Evolutionary conservation across 2,888 invertebrate genomes (phyloP).

Genomic region (Agrotis puta): DNA sequence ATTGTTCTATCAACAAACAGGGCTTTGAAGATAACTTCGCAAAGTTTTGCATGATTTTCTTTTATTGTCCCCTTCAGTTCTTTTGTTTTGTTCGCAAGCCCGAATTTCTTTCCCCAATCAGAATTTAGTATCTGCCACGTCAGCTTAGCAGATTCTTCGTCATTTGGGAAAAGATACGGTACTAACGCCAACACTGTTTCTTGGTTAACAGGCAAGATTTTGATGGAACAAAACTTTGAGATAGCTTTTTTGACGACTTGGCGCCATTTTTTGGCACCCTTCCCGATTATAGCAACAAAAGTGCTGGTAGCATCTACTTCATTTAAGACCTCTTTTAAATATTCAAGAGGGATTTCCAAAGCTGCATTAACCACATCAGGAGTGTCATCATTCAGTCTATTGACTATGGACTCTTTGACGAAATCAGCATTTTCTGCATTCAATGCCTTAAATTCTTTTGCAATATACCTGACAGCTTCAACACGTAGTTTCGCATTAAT

Average conservation of each 20-base stretch:
- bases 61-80: constrained; percentile 68
- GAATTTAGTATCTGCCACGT: constrained; percentile 81
- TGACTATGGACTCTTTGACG: constrained; percentile 92
- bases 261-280: constrained; percentile 82
- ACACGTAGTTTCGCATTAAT: constrained; percentile 92
- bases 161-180: constrained; percentile 92
- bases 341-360: constrained; percentile 84
- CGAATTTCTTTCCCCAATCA: constrained; percentile 81
- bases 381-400: constrained; percentile 93
- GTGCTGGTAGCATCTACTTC: constrained; percentile 84
- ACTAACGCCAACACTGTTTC: constrained; percentile 91
- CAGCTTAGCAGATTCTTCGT: constrained; percentile 75
- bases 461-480: constrained; percentile 92
- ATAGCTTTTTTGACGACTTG: constrained; percentile 83
- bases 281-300: constrained; percentile 89
- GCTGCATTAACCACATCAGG: constrained; percentile 91
- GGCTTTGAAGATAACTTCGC: constrained; percentile 77
- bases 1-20: constrained; percentile 76
- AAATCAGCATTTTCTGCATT: constrained; percentile 90
- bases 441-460: constrained; percentile 88
- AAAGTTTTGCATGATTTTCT: constrained; percentile 73
- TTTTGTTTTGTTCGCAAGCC: constrained; percentile 69
- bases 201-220: constrained; percentile 88
- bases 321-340: constrained; percentile 84
- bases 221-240: constrained; percentile 85